A percentile compares a stretch with the other conserved stretches of the same genome.
Evolutionary conservation across 1,140 invertebrate species (phyloP).

Genomic region (Sarcophaga bullata): DNA sequence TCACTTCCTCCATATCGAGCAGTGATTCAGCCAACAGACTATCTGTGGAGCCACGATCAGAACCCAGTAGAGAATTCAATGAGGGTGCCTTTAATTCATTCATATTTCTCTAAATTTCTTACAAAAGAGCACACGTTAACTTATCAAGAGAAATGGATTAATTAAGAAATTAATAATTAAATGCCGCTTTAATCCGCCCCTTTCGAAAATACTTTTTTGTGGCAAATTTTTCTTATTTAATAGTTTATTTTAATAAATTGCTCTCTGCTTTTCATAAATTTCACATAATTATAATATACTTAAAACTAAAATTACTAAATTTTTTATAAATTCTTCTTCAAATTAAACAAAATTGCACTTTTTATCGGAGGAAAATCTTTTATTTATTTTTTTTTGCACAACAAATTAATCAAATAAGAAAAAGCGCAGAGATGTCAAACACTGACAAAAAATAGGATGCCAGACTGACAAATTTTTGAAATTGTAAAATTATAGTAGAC

Average conservation of each 20-base stretch:
- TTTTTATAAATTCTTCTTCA: background rate
- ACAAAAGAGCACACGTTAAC: background rate
- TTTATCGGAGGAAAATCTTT: background rate
- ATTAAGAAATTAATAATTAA: background rate
- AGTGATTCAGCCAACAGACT: slow-evolving; percentile 70
- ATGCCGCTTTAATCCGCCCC: slow-evolving; percentile 37
- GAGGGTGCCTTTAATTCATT: slow-evolving; percentile 70
- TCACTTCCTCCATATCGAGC: slow-evolving; percentile 76
- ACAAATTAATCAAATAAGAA: background rate
- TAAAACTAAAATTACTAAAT: background rate
- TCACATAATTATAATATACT: background rate
- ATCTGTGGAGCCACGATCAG: slow-evolving; percentile 74
- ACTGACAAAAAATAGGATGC: background rate
- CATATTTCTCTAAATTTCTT: slow-evolving; percentile 56
- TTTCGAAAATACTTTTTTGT: background rate
- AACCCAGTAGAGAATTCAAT: slow-evolving; percentile 71
- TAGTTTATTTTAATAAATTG: slow-evolving; percentile 25
- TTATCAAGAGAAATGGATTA: background rate
- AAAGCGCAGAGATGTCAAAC: background rate
- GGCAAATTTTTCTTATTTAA: slow-evolving; percentile 23
- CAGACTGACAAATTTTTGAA: too few relatives aligned
- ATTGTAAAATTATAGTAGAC: too few relatives aligned
- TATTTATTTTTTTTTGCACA: slow-evolving; percentile 10
- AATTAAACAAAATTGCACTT: background rate
- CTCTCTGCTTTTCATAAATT: background rate